Base-by-base conservation (phyloP, 1,140 invertebrate species). In the Camponotus pennsylvanicus region DNA sequence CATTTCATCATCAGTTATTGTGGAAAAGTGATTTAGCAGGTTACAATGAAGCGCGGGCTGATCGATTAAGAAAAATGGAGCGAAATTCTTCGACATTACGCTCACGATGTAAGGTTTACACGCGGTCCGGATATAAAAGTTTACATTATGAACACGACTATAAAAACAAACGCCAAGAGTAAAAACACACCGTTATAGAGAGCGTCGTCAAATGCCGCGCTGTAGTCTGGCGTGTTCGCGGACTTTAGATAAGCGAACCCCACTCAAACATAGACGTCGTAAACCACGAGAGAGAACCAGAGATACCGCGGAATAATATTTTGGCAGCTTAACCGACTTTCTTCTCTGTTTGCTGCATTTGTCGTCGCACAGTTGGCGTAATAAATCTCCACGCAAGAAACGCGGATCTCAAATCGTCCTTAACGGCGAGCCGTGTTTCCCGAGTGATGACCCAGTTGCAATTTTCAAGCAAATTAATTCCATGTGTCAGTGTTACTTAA, bases 1-100 rank as follows among this genome's bases (percentile, higher is more conserved):
- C 73, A 82, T 82, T 82, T 82, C 79, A 82, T 82, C 79, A 82
- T 82, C 79, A 59, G 67, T 82, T 82, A 82, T 73, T 45, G 52
- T 73, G 67, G 27, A 45, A 82, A 82, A 73, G 79, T 73, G 67
- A 82, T 82, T 82, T 82, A 42, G 66, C 66, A 37, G 66, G 52
- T 59, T 61, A 45, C 40, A 59, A 73, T 82, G 7, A 82, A 77
- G 27, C 67, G 21, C 67, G 21, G 45, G 40, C 52, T 73, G 67
- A 82, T 73, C 79, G 79, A 82, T 82, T 61, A 34, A 45, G 67
- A 73, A 82, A 73, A 61, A 82, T 61, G 27, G 61, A 45, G 15
- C 34, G 6, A 45, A 34, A 59, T 61, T 61, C 18, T 45, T 67
- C 42, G 11, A 27, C 37, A 27, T 34, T 82, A 7, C 13, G 7